phyloP scores from a whole-genome alignment of 2,888 invertebrate genomes.

The Acleris laterana region DNA sequence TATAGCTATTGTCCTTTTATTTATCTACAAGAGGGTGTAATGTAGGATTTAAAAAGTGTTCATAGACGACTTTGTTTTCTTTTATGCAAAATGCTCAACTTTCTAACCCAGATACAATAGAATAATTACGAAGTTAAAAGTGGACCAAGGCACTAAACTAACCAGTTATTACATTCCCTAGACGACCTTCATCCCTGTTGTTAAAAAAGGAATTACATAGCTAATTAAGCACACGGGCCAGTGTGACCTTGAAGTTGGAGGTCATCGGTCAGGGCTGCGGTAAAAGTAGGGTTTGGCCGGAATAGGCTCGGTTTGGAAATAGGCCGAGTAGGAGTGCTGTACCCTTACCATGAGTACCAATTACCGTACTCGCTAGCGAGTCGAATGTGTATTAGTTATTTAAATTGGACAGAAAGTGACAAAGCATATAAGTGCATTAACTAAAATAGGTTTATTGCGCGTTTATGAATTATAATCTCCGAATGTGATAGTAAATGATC shows the following conservation, averaged over 20 bases:
- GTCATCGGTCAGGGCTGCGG: conserved; percentile 25
- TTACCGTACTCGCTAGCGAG: no score
- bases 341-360: no score
- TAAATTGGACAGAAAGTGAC: no score
- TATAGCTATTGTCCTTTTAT: no score
- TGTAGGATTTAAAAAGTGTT: no score
- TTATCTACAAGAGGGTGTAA: no score
- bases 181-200: conserved; percentile 22
- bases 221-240: conserved; percentile 13
- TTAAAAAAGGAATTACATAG: conserved; percentile 23
- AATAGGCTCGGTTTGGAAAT: conserved; percentile 21
- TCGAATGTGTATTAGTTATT: no score
- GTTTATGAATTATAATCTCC: no score
- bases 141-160: neutral
- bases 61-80: no score
- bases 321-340: conserved; percentile 11
- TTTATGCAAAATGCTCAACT: neutral
- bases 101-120: neutral
- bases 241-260: conserved; percentile 16
- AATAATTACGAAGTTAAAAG: neutral
- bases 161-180: conserved; percentile 5
- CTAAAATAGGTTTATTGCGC: no score
- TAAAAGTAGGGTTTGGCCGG: conserved; percentile 17
- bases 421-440: no score
- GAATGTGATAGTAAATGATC: no score